Conservation (phyloP, 2,797 vertebrate genomes). For the Pseudocheirus occidentalis region DNA sequence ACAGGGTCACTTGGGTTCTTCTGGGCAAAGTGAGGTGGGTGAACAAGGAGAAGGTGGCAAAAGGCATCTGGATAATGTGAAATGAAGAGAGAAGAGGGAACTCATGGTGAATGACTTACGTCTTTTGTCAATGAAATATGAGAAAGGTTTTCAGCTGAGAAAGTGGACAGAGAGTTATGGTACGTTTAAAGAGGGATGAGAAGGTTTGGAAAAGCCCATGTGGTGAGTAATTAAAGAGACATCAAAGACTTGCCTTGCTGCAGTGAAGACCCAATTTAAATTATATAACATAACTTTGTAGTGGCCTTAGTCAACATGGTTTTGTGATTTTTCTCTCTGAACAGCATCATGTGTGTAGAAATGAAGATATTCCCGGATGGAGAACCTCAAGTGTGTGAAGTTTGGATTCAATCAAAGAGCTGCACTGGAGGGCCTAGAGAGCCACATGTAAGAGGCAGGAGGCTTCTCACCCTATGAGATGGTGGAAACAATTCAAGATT, state of each 20-base stretch:
- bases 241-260: background rate
- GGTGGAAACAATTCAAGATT: background rate
- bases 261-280: background rate
- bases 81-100: background rate
- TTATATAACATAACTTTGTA: background rate
- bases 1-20: background rate
- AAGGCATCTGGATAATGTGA: background rate
- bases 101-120: background rate
- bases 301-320: background rate
- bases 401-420: too few relatives aligned
- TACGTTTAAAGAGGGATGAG: background rate
- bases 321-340: background rate
- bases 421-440: too few relatives aligned
- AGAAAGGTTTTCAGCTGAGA: background rate
- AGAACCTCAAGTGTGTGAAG: too few relatives aligned
- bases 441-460: too few relatives aligned
- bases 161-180: background rate
- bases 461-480: too few relatives aligned
- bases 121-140: background rate
- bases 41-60: background rate
- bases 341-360: background rate
- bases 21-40: background rate
- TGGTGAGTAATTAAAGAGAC: background rate
- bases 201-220: background rate
- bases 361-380: background rate